Percentiles rank a stretch among this genome's conserved stretches.
These are phyloP conservation scores for Drosophila meridiana DNA, from an alignment of 2,888 invertebrate species.

Conservation along the genomic window DNA sequence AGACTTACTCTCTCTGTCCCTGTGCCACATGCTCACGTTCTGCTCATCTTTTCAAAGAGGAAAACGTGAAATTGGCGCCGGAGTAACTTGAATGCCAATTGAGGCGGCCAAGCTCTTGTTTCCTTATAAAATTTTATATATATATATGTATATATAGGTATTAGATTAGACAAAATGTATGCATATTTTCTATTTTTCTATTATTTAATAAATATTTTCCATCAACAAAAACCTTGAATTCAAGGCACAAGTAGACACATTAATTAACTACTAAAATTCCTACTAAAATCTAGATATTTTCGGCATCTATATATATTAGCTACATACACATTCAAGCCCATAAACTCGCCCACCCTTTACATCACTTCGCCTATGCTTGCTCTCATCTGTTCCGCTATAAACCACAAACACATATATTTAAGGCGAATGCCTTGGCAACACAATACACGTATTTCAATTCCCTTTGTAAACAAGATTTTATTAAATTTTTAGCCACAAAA, in stretches of 20 bases:
- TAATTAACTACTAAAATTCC: background rate
- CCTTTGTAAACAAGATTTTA: conserved; percentile 5
- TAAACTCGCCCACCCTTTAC: background rate
- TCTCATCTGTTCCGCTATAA: background rate
- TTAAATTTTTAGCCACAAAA: conserved; percentile 6
- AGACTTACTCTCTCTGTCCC: background rate
- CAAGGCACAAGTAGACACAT: background rate
- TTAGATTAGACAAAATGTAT: background rate
- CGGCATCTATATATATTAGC: background rate
- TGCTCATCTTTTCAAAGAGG: background rate
- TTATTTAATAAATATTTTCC: background rate
- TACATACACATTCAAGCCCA: background rate
- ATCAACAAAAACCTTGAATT: background rate
- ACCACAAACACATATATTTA: background rate
- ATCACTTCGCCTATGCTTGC: background rate
- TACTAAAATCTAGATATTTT: background rate
- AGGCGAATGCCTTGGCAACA: conserved; percentile 5
- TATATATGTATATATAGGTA: background rate
- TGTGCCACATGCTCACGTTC: background rate
- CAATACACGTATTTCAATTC: background rate
- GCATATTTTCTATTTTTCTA: background rate
- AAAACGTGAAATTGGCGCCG: background rate
- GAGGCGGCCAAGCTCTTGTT: background rate
- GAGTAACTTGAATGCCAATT: background rate
- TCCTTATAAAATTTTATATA: background rate